Base-by-base conservation (phyloP, 2,797 vertebrate species). In the Sebastes oblongus region DNA sequence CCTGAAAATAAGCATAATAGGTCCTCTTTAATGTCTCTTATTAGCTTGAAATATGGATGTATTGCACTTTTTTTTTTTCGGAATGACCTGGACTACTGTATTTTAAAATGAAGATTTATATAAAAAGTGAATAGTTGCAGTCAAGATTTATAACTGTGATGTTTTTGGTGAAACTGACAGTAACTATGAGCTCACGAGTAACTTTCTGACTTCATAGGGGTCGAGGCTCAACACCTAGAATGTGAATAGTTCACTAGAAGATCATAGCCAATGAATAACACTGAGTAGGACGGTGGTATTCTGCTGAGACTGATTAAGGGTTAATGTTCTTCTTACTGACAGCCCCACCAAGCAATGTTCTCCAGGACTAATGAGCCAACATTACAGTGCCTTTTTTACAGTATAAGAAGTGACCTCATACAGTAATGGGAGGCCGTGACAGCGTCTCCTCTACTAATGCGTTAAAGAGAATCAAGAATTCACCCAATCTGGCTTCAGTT, bases 401-500 rank as follows among this genome's bases (percentile, higher is more conserved):
- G 61, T 9, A 8, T 20, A 50, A 50, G 7, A 30, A 36, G 59
- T 85, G 81, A 88, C 68, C 82, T 89, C 86, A 86, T 78, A 65
- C 3, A 73, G 69, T 60, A 81, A 59, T 75, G 61, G 76, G 46
- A 65, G 68, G 60, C 66, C 67, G 58, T 77, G 84, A 86, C 82
- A 72, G 74, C 71, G 42, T 76, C 74, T 74, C 70, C 71, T 78
- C 39, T 27, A 1, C 73, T 88, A 75, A 83, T 77, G 62, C 36
- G 11, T 50, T 67, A 64, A 87, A 80, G 77, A 86, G 25, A 86
- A 77, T 88, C 76, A 71, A 72, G 55, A 36, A 52, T 80, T 89
- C 59, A 6, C 42, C 83, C 80, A 83, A 32, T 84, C 84, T 80
- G 88, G 81, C 76, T 87, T 81, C 18, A 10, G 66, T 67, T 84